phyloP scores from a whole-genome alignment of 2,888 invertebrate species.

The Melinaea marsaeus region DNA sequence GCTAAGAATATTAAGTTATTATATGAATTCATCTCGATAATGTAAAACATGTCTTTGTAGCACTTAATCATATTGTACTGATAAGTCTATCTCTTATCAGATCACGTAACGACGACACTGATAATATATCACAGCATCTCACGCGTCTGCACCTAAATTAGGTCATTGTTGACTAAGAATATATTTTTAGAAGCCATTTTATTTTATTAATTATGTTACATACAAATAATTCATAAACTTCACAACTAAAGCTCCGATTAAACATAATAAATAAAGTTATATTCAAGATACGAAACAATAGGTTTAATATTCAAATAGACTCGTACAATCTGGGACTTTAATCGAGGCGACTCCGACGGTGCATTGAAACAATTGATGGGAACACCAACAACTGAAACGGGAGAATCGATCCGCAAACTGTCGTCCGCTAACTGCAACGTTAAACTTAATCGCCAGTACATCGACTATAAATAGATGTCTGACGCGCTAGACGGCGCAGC shows the following conservation, averaged over 20 bases:
- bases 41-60: background rate
- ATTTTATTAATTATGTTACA: too few relatives aligned
- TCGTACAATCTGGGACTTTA: background rate
- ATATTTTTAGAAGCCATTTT: too few relatives aligned
- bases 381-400: conserved; percentile 20
- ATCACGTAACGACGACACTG: background rate
- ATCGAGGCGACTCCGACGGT: conserved; percentile 1
- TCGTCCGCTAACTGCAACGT: conserved; percentile 5
- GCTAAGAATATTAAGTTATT: background rate
- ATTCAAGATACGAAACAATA: too few relatives aligned
- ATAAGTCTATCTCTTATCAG: background rate
- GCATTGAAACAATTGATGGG: conserved; percentile 18
- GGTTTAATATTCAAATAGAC: too few relatives aligned
- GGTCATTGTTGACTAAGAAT: background rate
- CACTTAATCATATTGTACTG: background rate
- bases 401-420: conserved; percentile 33
- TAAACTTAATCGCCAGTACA: background rate
- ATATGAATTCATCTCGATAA: background rate
- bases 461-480: conserved; percentile 71
- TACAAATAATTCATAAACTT: too few relatives aligned
- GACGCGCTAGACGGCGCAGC: conserved; percentile 64
- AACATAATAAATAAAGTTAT: too few relatives aligned
- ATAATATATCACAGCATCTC: conserved; percentile 2
- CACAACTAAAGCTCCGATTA: too few relatives aligned
- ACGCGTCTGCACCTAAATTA: background rate